phyloP scores from a whole-genome alignment of 2,113 vertebrate genomes.

The Clarias batrachus region DNA sequence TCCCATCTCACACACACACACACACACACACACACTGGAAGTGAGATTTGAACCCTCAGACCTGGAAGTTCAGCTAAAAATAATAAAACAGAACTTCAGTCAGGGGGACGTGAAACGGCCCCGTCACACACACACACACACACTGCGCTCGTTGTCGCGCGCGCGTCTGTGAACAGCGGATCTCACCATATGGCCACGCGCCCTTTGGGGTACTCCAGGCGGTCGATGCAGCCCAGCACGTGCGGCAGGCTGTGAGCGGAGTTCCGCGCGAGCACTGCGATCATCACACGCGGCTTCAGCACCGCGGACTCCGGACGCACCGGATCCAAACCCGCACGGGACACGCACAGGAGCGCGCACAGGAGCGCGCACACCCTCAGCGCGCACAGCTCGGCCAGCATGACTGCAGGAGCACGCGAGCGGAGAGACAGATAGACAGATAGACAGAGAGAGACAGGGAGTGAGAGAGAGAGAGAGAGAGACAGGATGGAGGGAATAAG shows the following conservation, averaged over 20 bases:
- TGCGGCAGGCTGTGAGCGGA: slow-evolving; percentile 35
- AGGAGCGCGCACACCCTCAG: slow-evolving; percentile 10
- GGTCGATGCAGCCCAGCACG: slow-evolving; percentile 35
- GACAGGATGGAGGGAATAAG: neutral
- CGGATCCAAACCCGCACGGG: neutral
- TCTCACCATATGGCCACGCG: slow-evolving; percentile 35
- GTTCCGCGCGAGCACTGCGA: slow-evolving; percentile 27
- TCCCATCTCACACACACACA: too few relatives aligned
- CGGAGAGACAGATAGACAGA: too few relatives aligned
- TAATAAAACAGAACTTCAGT: too few relatives aligned
- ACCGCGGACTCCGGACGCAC: slow-evolving; percentile 8
- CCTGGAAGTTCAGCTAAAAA: too few relatives aligned
- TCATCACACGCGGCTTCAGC: slow-evolving; percentile 27
- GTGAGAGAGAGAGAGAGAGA: neutral
- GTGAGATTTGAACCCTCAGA: too few relatives aligned
- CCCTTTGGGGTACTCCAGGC: slow-evolving; percentile 34
- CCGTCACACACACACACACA: neutral
- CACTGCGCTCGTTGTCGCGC: neutral
- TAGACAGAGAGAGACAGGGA: neutral
- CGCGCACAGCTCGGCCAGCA: slow-evolving; percentile 11
- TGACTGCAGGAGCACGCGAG: slow-evolving; percentile 8
- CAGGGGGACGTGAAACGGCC: too few relatives aligned
- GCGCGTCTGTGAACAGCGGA: neutral
- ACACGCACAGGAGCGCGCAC: neutral
- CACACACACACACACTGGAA: too few relatives aligned